These are phyloP conservation scores for Smutsia gigantea DNA, from an alignment of 2,797 vertebrate species.

Conservation along the genomic window DNA sequence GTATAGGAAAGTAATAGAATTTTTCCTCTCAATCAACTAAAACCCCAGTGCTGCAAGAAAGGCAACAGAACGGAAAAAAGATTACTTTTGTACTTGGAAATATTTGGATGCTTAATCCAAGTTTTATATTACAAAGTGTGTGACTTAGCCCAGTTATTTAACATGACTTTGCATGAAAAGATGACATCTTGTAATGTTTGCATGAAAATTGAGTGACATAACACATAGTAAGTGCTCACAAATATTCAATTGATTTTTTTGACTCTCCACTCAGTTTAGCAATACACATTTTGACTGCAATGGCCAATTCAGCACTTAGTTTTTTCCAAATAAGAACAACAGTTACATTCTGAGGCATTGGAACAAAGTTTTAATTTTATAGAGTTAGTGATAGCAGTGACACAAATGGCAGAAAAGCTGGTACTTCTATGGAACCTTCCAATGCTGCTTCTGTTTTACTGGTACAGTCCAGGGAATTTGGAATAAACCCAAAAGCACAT, in stretches of 20 bases:
- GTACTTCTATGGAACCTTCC: neutral
- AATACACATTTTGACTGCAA: neutral
- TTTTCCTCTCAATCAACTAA: neutral
- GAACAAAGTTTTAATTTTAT: neutral
- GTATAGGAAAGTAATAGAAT: neutral
- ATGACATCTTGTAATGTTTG: neutral
- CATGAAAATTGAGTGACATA: neutral
- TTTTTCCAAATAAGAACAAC: neutral
- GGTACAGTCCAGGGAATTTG: neutral
- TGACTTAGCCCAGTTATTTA: neutral
- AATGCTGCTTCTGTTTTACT: neutral
- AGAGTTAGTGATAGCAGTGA: neutral
- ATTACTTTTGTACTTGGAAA: neutral
- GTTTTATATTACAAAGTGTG: neutral
- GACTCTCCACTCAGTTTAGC: neutral
- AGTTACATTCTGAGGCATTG: neutral
- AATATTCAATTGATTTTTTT: slow-evolving; percentile 21
- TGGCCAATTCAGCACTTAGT: neutral
- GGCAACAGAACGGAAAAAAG: neutral
- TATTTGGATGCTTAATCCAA: neutral
- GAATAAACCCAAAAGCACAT: neutral
- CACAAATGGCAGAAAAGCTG: neutral
- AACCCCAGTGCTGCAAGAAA: neutral
- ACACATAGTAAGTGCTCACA: neutral
- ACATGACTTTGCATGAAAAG: neutral